Evolutionary conservation across 1,140 invertebrate genomes (phyloP).

Genomic region (Ceratosolen solmsi): DNA sequence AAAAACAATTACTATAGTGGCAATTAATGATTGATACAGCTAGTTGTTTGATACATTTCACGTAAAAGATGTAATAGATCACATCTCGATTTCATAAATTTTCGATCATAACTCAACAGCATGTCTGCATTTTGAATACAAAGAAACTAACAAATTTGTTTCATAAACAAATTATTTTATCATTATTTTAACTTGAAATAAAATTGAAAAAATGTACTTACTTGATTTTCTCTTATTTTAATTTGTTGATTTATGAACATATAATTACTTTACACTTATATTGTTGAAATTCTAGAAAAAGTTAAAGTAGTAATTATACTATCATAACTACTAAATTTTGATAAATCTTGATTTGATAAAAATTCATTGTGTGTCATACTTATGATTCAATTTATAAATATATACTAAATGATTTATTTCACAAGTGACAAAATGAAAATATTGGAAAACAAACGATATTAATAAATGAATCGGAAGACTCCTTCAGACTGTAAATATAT

Average conservation of each 20-base stretch:
- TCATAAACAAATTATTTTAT: background rate
- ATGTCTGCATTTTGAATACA: background rate
- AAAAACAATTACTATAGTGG: background rate
- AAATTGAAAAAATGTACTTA: constrained; percentile 39
- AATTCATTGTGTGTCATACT: constrained; percentile 30
- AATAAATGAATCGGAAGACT: background rate
- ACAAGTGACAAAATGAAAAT: constrained; percentile 2
- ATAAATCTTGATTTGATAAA: background rate
- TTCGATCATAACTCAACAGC: background rate
- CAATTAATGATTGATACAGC: background rate
- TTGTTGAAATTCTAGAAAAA: constrained; percentile 56
- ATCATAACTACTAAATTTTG: background rate
- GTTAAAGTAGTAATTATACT: background rate
- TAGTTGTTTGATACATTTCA: background rate
- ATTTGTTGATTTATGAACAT: constrained; percentile 61
- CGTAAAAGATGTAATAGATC: background rate
- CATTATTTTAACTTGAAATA: background rate
- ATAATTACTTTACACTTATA: constrained; percentile 62
- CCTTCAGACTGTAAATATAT: constrained; percentile 17
- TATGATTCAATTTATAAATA: constrained; percentile 34
- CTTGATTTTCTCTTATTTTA: constrained; percentile 56
- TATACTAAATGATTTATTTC: constrained; percentile 22
- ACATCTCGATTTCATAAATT: background rate
- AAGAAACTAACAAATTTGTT: background rate
- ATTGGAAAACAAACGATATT: constrained; percentile 1